Evolutionary conservation across 2,113 vertebrate genomes (phyloP), one percentile per base, ranked within the genome.

Genomic region (Grallaria varia): DNA sequence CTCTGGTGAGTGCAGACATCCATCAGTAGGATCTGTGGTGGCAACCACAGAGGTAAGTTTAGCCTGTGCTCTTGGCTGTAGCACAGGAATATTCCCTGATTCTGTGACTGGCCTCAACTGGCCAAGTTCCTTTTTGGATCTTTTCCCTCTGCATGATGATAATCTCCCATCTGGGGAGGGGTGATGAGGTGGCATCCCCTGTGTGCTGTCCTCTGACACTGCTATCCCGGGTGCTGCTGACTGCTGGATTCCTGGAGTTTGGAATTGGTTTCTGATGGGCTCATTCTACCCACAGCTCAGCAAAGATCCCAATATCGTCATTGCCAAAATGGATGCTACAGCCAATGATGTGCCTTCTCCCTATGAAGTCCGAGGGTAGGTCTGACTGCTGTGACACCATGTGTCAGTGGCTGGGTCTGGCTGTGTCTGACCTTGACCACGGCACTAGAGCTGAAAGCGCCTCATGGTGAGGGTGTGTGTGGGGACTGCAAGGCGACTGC

Each of bases 321-420:
- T 99, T 93, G 99, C 99, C 94, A 99, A 99, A 98, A 99, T 99
- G 99, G 99, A 99, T 10, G 99, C 99, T 75, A 99, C 99, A 90
- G 99, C 99, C 94, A 99, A 99, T 60, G 99, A 99, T 83, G 99
- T 99, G 95, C 99, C 99, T 94, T 98, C 99, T 87, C 98, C 98
- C 2, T 99, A 99, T 93, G 99, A 99, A 98, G 99, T 99, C 97
- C 98, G 98, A 97, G 99, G 99, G 99, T 99, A 97, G 97, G 99
- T 83, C 5, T 44, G 31, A 1, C 28, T 62, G 22, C 31, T 52
- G 39, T 68, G 47, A 27, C 28, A 15, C 6, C 15, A 2, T 53
- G 0, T 14, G 49, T 58, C 30, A 6, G 56, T 9, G 23, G 16
- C 2, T 4, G 49, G 42, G 18, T 12, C 52, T 1, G 4, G 20